Conservation (phyloP, 1,140 invertebrate species). For the Myzus persicae region DNA sequence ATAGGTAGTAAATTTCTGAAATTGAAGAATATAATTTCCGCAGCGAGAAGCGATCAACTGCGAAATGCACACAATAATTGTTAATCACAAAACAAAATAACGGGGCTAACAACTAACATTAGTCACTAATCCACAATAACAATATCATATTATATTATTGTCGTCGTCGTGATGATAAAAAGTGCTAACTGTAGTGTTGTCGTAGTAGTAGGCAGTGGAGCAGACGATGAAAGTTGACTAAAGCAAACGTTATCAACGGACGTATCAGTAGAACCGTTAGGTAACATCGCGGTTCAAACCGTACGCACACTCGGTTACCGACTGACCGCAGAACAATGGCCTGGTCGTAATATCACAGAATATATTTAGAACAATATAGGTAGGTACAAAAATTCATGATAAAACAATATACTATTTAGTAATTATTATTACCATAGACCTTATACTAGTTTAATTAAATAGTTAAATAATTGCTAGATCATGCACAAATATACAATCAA, state of each 20-base stretch:
- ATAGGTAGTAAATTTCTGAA: not conserved
- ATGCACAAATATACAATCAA: too few species aligned
- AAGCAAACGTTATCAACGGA: constrained; percentile 5
- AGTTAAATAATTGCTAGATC: too few species aligned
- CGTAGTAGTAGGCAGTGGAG: not conserved
- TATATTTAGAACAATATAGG: too few species aligned
- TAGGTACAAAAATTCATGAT: too few species aligned
- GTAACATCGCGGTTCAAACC: not conserved
- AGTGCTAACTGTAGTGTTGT: not conserved
- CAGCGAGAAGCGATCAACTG: not conserved
- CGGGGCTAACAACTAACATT: too few species aligned
- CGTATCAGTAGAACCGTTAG: constrained; percentile 40
- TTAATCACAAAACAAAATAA: not conserved
- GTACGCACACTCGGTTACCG: not conserved
- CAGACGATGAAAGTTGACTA: not conserved
- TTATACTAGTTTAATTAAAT: too few species aligned
- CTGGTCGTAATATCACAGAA: too few species aligned
- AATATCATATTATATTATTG: not conserved
- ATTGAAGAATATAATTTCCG: not conserved
- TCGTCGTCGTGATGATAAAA: not conserved
- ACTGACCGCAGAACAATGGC: not conserved
- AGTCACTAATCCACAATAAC: not conserved
- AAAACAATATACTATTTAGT: too few species aligned
- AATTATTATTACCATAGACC: too few species aligned
- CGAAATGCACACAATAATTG: not conserved